phyloP scores from a whole-genome alignment of 92 coral and sea anemone species.

The Metridium senile region DNA sequence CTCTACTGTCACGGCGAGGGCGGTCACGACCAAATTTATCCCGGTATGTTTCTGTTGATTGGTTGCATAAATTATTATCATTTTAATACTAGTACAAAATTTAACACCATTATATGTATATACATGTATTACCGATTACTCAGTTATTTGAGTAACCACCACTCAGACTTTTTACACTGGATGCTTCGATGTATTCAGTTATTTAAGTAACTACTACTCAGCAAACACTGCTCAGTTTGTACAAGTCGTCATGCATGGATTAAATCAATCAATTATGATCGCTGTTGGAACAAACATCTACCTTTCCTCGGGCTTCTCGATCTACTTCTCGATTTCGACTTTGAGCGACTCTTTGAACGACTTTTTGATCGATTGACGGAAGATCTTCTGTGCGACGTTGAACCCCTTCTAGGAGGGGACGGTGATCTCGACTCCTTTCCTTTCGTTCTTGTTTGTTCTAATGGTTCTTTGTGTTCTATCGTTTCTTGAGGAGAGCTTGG shows the following conservation, averaged over 20 bases:
- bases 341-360: constrained; percentile 9
- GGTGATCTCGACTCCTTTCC: constrained; percentile 27
- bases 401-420: neutral
- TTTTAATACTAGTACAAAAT: too few relatives aligned
- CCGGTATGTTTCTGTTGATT: constrained; percentile 17
- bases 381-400: constrained; percentile 10
- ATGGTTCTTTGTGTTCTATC: constrained; percentile 28
- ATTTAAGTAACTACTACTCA: too few relatives aligned
- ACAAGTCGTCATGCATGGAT: too few relatives aligned
- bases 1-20: constrained; percentile 8
- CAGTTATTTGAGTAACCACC: too few relatives aligned
- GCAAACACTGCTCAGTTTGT: too few relatives aligned
- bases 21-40: constrained; percentile 40
- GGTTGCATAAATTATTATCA: too few relatives aligned
- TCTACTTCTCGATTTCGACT: constrained; percentile 22
- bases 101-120: too few relatives aligned
- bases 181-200: too few relatives aligned
- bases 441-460: constrained; percentile 7
- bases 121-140: too few relatives aligned
- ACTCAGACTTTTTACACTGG: too few relatives aligned
- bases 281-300: too few relatives aligned
- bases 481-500: constrained; percentile 18
- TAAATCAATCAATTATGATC: too few relatives aligned
- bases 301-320: constrained; percentile 5
- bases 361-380: neutral